A percentile compares a stretch with the other conserved stretches of the same genome.
Evolutionary conservation across 2,888 invertebrate species (phyloP).

Genomic region (Portevinia maculata): DNA sequence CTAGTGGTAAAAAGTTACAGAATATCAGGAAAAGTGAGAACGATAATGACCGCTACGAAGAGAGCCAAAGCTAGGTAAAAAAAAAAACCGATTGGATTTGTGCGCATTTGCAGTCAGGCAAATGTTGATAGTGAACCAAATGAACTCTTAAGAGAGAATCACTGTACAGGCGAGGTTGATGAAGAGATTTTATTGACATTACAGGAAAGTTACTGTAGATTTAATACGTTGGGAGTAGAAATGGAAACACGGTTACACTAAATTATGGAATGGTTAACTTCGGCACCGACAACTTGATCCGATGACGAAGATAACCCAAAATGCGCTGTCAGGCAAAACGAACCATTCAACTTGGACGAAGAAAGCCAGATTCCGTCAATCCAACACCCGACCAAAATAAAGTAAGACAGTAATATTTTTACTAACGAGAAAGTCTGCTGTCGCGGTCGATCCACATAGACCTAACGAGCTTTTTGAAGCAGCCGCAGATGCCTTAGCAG

Average conservation of each 20-base stretch:
- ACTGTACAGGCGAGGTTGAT: neutral
- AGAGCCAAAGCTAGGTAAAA: constrained; percentile 41
- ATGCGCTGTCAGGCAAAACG: no score
- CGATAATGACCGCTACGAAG: constrained; percentile 65
- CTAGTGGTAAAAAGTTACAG: constrained; percentile 45
- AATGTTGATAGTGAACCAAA: constrained; percentile 47
- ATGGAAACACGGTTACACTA: neutral
- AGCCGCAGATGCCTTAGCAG: no score
- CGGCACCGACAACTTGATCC: no score
- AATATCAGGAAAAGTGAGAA: constrained; percentile 66
- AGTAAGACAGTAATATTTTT: no score
- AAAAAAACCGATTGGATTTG: constrained; percentile 4
- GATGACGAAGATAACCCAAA: no score
- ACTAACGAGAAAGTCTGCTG: no score
- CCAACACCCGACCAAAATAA: no score
- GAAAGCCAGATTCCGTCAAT: no score
- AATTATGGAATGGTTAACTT: neutral
- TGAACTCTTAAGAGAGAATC: constrained; percentile 65
- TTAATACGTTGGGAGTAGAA: neutral
- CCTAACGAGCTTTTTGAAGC: no score
- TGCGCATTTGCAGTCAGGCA: constrained; percentile 47
- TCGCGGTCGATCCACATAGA: no score
- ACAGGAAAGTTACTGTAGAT: neutral
- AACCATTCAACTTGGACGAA: no score
- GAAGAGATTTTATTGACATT: constrained; percentile 5